Evolutionary conservation across 2,113 vertebrate genomes (phyloP).

Genomic region (Apteryx owenii): DNA sequence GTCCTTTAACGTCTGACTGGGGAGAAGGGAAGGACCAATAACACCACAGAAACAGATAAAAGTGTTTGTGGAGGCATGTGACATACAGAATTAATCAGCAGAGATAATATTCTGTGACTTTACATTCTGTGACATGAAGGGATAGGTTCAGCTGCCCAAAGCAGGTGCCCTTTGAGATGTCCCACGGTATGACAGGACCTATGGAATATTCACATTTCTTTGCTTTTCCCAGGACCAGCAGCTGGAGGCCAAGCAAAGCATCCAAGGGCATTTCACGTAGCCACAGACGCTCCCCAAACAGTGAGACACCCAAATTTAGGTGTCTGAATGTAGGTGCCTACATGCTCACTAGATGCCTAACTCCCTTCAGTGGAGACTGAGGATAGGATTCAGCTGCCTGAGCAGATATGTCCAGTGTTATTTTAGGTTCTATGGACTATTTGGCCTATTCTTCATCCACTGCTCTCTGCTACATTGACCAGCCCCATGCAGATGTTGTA

Average conservation of each 20-base stretch:
- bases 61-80: not conserved
- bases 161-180: accelerated
- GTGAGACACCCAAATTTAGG: not conserved
- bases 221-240: not conserved
- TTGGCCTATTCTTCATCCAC: not conserved
- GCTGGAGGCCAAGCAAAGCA: not conserved
- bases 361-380: not conserved
- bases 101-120: not conserved
- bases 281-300: not conserved
- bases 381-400: too few species aligned
- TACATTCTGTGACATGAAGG: not conserved
- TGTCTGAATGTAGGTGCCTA: not conserved
- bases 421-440: not conserved
- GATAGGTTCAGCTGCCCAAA: not conserved
- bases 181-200: not conserved
- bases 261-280: not conserved
- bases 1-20: not conserved
- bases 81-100: not conserved
- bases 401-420: not conserved
- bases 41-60: not conserved
- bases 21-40: not conserved
- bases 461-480: not conserved
- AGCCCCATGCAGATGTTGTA: not conserved
- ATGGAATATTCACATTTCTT: not conserved
- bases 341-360: not conserved